Conservation (phyloP, 2,797 vertebrate species). For the Pangasius larnaudii region DNA sequence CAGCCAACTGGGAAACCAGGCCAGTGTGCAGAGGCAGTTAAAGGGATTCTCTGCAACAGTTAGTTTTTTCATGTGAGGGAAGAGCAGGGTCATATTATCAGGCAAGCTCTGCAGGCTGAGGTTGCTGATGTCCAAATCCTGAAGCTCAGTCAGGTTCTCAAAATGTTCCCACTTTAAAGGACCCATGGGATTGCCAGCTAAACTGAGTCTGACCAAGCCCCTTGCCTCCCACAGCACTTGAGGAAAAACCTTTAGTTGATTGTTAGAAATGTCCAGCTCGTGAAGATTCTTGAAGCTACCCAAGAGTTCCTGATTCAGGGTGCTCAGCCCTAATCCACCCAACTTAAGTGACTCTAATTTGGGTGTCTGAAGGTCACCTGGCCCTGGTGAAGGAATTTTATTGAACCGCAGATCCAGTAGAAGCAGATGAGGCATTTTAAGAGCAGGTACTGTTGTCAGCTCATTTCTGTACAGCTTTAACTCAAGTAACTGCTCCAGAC, state of each 20-base stretch:
- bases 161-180: conserved; percentile 83
- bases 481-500: conserved; percentile 86
- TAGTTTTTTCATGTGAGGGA: conserved; percentile 79
- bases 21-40: conserved; percentile 90
- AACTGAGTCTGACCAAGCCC: conserved; percentile 84
- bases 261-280: conserved; percentile 88
- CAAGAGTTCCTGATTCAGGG: conserved; percentile 82
- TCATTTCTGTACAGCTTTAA: conserved; percentile 91
- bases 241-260: conserved; percentile 82
- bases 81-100: conserved; percentile 78
- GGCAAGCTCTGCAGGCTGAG: conserved; percentile 88
- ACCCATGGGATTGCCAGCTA: conserved; percentile 85
- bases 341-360: conserved; percentile 88
- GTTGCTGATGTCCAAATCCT: conserved; percentile 91
- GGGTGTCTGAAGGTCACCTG: conserved; percentile 75
- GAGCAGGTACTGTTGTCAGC: conserved; percentile 78
- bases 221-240: conserved; percentile 76
- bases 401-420: conserved; percentile 92
- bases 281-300: conserved; percentile 85
- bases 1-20: conserved; percentile 90
- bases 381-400: conserved; percentile 74
- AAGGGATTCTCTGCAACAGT: conserved; percentile 91
- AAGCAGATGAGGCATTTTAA: conserved; percentile 84
- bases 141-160: conserved; percentile 78
- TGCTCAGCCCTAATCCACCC: conserved; percentile 80